Evolutionary conservation across 2,888 invertebrate genomes (phyloP), one percentile per base, ranked within the genome.

Genomic region (Tenthredo amoena): DNA sequence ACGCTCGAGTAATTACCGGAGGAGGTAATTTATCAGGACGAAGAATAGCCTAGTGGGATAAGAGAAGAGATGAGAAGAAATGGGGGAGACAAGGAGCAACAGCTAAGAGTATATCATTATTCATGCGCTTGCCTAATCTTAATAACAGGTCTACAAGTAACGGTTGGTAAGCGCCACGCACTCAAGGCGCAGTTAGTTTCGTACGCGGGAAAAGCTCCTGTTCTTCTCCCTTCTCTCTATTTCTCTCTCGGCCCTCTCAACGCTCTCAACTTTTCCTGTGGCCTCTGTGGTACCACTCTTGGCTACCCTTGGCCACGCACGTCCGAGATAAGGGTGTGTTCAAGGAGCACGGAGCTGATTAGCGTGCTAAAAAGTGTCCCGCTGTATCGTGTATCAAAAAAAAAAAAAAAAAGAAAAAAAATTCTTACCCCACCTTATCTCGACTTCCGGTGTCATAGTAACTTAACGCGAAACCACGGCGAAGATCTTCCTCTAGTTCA

Each of bases 21-120:
- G 90, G 88, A 90, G 91, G 91, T 89, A 91, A 92, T 92, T 92
- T 91, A 92, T 92, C 91, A 91, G 90, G 87, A 26, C 68, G 71
- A 81, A 58, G 58, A 81, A 81, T 81, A 26, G 81, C 26, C 81
- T 40, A 74, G 72, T 7, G 40, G 72, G n/a, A 43, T 40, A 40
- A 31, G 43, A 74, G 72, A 43, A 43, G 72, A 74, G 40, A 74
- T 37, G 31, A 74, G 43, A 43, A 74, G 68, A 68, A 68, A 26
- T 18, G 26, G 18, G 12, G 68, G 68, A 68, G 68, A 34, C 34
- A 18, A 18, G 31, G 34, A 37, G 58, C 62, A 81, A 21, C 81
- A 77, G 77, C 55, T 21, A 58, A 88, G 89, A 90, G 91, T 89
- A 90, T 89, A 90, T 91, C 91, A 89, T 91, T 91, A 90, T 87